Evolutionary conservation across 2,888 invertebrate genomes (phyloP).

Genomic region (Congeria kusceri): DNA sequence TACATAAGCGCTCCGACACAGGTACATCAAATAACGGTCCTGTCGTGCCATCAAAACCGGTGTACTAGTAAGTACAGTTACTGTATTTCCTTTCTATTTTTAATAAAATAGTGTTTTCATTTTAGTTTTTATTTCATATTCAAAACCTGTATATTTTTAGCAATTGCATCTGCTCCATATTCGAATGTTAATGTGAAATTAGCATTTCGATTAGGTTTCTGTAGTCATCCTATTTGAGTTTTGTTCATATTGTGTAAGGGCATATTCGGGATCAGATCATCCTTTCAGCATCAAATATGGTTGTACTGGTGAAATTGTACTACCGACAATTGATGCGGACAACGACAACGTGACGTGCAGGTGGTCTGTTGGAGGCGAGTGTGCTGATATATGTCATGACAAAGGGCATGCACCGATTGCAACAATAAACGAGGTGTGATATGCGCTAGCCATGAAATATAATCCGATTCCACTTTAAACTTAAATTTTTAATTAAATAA

Average conservation of each 20-base stretch:
- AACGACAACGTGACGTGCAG: background rate
- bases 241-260: too few species aligned
- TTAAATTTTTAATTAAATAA: too few species aligned
- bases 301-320: background rate
- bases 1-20: background rate
- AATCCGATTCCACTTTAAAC: too few species aligned
- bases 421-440: background rate
- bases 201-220: too few species aligned
- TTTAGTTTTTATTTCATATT: background rate
- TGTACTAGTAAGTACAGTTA: background rate
- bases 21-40: background rate
- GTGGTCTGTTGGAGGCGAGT: background rate
- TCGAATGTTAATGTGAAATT: background rate
- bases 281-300: constrained; percentile 3
- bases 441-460: too few species aligned
- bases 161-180: background rate
- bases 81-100: too few species aligned
- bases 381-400: background rate
- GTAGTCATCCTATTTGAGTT: too few species aligned
- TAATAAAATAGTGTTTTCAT: too few species aligned
- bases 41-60: background rate
- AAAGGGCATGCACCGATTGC: background rate
- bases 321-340: background rate
- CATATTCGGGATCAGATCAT: too few species aligned
- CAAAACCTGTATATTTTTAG: too few species aligned